Evolutionary conservation across 2,888 invertebrate genomes (phyloP).

Genomic region (Apamea crenata): DNA sequence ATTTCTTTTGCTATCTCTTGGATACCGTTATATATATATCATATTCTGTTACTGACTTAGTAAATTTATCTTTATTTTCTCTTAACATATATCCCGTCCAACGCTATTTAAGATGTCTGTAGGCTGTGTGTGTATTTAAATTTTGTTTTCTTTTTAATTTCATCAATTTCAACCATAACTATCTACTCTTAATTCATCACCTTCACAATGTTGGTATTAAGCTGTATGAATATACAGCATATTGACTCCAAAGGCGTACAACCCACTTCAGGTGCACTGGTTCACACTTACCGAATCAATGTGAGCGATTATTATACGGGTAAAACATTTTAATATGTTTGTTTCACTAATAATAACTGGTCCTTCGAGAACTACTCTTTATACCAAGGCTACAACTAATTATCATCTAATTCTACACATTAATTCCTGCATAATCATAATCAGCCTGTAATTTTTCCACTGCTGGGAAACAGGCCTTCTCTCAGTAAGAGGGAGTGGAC

Average conservation of each 20-base stretch:
- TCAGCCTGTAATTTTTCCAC: too few relatives aligned
- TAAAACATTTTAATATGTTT: neutral
- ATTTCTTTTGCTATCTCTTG: too few relatives aligned
- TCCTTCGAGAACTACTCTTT: neutral
- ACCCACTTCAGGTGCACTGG: neutral
- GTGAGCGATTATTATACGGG: neutral
- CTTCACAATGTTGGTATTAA: neutral
- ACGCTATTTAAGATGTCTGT: too few relatives aligned
- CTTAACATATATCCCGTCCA: too few relatives aligned
- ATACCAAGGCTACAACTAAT: neutral
- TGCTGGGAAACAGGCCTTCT: too few relatives aligned
- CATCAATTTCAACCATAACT: neutral
- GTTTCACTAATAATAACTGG: neutral
- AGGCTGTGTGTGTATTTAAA: too few relatives aligned
- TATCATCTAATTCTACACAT: neutral
- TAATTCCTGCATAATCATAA: neutral
- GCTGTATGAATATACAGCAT: neutral
- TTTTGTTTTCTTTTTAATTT: too few relatives aligned
- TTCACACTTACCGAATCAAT: neutral
- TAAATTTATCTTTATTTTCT: too few relatives aligned
- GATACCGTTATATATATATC: too few relatives aligned
- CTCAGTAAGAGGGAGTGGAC: too few relatives aligned
- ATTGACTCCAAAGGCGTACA: neutral
- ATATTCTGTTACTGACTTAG: too few relatives aligned
- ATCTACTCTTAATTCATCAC: neutral